Conservation (phyloP, 2,888 invertebrate species). For the Drosophila lacicola region DNA sequence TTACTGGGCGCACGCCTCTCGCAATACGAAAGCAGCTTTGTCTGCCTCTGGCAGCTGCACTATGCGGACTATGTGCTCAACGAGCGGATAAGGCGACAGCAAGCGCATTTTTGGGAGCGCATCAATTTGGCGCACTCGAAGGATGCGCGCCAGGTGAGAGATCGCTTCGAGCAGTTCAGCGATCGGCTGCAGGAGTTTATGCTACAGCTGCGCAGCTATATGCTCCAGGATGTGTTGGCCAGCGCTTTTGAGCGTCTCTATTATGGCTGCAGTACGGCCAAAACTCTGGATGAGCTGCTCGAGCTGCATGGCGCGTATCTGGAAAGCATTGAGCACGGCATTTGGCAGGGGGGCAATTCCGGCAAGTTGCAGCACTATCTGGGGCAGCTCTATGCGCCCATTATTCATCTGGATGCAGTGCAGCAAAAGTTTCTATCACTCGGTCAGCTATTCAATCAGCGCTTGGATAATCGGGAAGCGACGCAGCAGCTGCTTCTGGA, state of each 20-base stretch:
- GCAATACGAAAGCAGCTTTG: constrained; percentile 40
- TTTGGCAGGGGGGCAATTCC: constrained; percentile 3
- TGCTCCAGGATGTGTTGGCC: constrained; percentile 26
- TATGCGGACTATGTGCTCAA: constrained; percentile 48
- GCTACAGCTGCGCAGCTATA: constrained; percentile 22
- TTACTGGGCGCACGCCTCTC: constrained; percentile 26
- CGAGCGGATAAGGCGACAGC: constrained; percentile 36
- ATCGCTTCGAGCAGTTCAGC: constrained; percentile 23
- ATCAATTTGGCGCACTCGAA: not conserved
- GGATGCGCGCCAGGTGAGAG: constrained; percentile 5
- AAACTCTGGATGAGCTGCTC: constrained; percentile 48
- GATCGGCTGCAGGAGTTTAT: constrained; percentile 29
- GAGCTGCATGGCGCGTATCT: constrained; percentile 42
- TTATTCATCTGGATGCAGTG: constrained; percentile 34
- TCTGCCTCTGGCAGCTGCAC: constrained; percentile 54
- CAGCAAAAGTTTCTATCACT: constrained; percentile 38
- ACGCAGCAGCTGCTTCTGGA: not conserved
- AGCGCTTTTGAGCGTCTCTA: constrained; percentile 17
- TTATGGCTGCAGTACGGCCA: not conserved
- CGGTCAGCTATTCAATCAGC: not conserved
- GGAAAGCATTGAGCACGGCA: constrained; percentile 11
- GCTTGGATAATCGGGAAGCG: not conserved
- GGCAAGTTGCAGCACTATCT: constrained; percentile 1
- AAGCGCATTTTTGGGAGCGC: constrained; percentile 18
- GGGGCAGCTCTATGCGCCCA: constrained; percentile 17